Conservation (phyloP, 2,113 vertebrate genomes). For the Xerus inauris region DNA sequence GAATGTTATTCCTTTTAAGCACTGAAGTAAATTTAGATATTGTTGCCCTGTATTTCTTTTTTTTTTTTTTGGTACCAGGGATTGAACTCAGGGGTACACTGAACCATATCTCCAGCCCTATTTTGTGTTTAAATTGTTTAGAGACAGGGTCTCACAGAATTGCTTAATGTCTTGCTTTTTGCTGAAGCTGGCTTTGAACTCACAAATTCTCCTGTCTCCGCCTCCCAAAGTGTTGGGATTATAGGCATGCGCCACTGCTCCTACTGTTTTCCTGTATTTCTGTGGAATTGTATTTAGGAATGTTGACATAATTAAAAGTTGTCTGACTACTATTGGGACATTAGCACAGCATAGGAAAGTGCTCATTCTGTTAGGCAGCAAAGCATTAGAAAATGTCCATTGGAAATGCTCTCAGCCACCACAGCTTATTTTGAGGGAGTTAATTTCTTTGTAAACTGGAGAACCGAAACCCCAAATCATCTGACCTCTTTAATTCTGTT, state of each 20-base stretch:
- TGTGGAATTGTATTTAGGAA: constrained; percentile 19
- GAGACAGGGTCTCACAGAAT: too few relatives aligned
- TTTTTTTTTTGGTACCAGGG: too few relatives aligned
- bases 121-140: too few relatives aligned
- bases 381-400: not conserved
- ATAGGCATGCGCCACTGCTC: too few relatives aligned
- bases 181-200: too few relatives aligned
- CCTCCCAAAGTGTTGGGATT: too few relatives aligned
- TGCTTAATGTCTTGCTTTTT: too few relatives aligned
- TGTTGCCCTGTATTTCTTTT: not conserved
- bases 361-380: not conserved
- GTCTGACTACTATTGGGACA: not conserved
- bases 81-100: too few relatives aligned
- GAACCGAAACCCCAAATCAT: not conserved
- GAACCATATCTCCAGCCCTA: too few relatives aligned
- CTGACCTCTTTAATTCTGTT: not conserved
- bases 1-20: not conserved
- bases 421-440: not conserved
- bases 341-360: not conserved
- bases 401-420: not conserved
- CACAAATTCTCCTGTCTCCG: too few relatives aligned
- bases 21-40: not conserved
- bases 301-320: not conserved
- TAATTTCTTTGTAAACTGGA: not conserved
- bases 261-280: not conserved